phyloP scores from a whole-genome alignment of 2,113 vertebrate genomes.

The Tragulus kanchil region DNA sequence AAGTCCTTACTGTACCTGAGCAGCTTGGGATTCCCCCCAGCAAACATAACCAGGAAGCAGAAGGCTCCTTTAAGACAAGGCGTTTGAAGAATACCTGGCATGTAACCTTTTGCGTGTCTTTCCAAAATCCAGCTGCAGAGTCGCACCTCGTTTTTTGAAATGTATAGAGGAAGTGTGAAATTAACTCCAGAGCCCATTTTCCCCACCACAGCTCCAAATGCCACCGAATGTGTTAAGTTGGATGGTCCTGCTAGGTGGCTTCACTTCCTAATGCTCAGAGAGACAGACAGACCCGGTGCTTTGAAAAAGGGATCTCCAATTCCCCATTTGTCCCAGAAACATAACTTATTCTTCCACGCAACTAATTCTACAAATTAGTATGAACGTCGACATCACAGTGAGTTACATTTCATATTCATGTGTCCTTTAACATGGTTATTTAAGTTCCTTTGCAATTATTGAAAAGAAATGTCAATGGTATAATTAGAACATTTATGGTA shows the following conservation, averaged over 20 bases:
- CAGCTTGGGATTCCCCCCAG: neutral
- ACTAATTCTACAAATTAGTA: neutral
- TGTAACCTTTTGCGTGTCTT: neutral
- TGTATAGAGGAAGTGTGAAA: conserved; percentile 76
- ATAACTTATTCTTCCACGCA: neutral
- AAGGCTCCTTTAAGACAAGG: neutral
- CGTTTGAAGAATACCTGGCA: conserved; percentile 33
- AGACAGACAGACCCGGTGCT: neutral
- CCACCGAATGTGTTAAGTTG: conserved; percentile 63
- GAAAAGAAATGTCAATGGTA: conserved; percentile 56
- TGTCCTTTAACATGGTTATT: conserved; percentile 3
- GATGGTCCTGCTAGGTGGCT: conserved; percentile 54
- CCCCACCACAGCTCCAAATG: conserved; percentile 68
- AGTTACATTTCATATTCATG: neutral
- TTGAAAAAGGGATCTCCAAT: conserved; percentile 1
- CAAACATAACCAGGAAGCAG: neutral
- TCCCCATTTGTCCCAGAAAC: conserved; percentile 69
- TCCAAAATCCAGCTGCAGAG: conserved; percentile 51
- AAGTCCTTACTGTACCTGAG: neutral
- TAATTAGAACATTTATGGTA: conserved; percentile 34
- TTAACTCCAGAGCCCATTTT: conserved; percentile 57
- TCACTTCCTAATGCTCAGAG: conserved; percentile 54
- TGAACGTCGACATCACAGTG: neutral
- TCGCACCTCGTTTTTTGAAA: conserved; percentile 79
- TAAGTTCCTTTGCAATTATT: neutral